Conservation (phyloP, 2,888 invertebrate species). For the Geophilus truncorum region DNA sequence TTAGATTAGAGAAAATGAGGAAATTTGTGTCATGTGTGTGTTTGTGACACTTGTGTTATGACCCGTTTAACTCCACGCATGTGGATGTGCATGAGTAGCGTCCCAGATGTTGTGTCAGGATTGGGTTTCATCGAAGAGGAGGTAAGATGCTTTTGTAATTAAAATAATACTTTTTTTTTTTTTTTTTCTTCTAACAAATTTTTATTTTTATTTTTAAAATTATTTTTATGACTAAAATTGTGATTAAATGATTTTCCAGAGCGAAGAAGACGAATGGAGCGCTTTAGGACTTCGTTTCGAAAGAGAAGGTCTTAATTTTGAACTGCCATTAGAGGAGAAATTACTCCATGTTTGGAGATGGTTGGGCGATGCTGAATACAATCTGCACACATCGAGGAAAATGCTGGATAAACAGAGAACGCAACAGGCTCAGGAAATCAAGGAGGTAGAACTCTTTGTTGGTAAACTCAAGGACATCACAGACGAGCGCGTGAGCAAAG, state of each 20-base stretch:
- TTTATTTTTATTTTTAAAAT: too few relatives aligned
- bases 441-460: constrained; percentile 50
- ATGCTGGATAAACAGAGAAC: constrained; percentile 50
- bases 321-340: constrained; percentile 44
- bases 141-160: neutral
- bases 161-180: neutral
- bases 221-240: neutral
- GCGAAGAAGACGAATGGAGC: constrained; percentile 47
- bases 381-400: constrained; percentile 48
- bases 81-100: neutral
- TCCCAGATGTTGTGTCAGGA: neutral
- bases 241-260: neutral
- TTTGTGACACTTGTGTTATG: neutral
- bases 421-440: constrained; percentile 49
- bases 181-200: too few relatives aligned
- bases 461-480: constrained; percentile 47
- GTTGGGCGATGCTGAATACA: constrained; percentile 51
- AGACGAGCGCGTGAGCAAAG: constrained; percentile 43
- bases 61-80: neutral
- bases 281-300: constrained; percentile 47
- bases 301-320: constrained; percentile 48
- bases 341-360: constrained; percentile 50
- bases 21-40: neutral
- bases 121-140: neutral
- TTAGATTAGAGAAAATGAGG: neutral